These are phyloP conservation scores for Enteromius argenteus DNA, from an alignment of 2,797 vertebrate species.

Conservation along the genomic window DNA sequence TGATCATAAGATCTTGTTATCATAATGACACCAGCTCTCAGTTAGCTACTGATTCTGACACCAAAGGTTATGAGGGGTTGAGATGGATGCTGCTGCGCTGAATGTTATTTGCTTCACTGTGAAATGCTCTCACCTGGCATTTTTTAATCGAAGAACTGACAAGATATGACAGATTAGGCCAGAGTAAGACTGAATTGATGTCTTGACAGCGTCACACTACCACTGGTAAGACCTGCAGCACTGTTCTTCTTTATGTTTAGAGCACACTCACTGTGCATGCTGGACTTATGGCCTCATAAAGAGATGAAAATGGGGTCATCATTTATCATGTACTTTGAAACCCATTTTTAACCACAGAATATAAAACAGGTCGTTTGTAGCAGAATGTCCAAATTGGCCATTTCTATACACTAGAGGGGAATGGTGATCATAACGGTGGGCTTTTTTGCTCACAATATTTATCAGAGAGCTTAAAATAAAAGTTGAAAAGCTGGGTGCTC, in stretches of 20 bases:
- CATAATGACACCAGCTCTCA: slow-evolving; percentile 21
- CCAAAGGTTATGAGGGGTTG: slow-evolving; percentile 70
- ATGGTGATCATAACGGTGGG: not conserved
- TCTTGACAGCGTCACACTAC: slow-evolving; percentile 17
- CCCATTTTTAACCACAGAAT: not conserved
- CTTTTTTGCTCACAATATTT: not conserved
- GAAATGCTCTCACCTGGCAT: slow-evolving; percentile 43
- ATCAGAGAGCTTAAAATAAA: not conserved
- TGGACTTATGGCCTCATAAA: slow-evolving; percentile 29
- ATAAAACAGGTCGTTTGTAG: not conserved
- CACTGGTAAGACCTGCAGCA: slow-evolving; percentile 49
- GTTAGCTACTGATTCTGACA: slow-evolving; percentile 30
- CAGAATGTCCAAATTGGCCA: not conserved
- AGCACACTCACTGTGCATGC: not conserved
- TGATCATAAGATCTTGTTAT: slow-evolving; percentile 1
- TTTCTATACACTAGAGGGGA: not conserved
- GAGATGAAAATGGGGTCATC: not conserved
- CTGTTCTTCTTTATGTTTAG: slow-evolving; percentile 46
- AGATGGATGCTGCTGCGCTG: slow-evolving; percentile 65
- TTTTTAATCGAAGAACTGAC: slow-evolving; percentile 32
- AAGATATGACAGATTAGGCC: slow-evolving; percentile 41
- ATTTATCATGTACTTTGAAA: slow-evolving; percentile 5
- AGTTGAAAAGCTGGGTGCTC: not conserved
- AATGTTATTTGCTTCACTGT: slow-evolving; percentile 61
- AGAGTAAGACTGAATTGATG: slow-evolving; percentile 25